A percentile compares a stretch with the other conserved stretches of the same genome.
Evolutionary conservation across 2,113 vertebrate species (phyloP).

Genomic region (Antechinus flavipes): DNA sequence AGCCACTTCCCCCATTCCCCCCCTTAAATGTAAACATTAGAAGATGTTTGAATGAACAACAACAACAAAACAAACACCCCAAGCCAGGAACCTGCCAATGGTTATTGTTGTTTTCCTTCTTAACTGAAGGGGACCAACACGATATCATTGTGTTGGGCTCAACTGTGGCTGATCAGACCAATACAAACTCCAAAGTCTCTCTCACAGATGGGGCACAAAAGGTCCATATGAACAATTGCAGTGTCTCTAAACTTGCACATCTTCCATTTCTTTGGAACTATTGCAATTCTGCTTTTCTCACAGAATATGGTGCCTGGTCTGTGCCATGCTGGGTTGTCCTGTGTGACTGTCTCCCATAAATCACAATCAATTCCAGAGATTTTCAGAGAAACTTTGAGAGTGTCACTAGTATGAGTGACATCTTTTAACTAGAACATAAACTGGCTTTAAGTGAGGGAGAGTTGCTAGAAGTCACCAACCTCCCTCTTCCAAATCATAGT

Average conservation of each 20-base stretch:
- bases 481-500: not conserved
- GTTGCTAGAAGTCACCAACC: not conserved
- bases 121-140: no score
- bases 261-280: no score
- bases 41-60: not conserved
- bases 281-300: not conserved
- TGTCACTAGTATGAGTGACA: not conserved
- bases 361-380: no score
- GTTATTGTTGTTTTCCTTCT: not conserved
- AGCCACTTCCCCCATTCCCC: no score
- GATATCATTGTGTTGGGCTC: not conserved
- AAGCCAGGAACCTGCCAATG: not conserved
- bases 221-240: not conserved
- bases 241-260: not conserved
- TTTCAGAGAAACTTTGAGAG: no score
- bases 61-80: no score
- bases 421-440: not conserved
- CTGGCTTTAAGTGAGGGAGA: not conserved
- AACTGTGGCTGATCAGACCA: not conserved
- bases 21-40: not conserved
- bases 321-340: no score
- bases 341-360: no score
- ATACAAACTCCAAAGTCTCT: not conserved
- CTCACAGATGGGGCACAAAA: not conserved
- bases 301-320: accelerated